Conservation (phyloP, 2,888 invertebrate genomes). For the Eupithecia dodoneata region DNA sequence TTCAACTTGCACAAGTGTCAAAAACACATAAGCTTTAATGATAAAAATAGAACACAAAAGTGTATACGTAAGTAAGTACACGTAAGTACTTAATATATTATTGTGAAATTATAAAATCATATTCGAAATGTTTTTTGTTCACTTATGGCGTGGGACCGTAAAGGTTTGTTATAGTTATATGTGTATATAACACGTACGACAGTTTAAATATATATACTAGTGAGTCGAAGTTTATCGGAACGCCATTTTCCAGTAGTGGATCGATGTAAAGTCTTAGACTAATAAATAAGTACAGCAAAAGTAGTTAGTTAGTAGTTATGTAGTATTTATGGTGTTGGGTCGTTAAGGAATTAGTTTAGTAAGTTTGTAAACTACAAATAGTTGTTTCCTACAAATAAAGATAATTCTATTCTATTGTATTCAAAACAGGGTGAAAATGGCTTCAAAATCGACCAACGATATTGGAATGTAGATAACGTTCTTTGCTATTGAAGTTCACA, state of each 20-base stretch:
- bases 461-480: not conserved
- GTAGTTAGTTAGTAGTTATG: no score
- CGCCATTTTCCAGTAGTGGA: not conserved
- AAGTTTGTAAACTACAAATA: no score
- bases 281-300: no score
- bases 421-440: not conserved
- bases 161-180: no score
- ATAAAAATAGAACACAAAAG: not conserved
- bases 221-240: not conserved
- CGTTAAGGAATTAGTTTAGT: no score
- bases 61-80: not conserved
- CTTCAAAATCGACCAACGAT: not conserved
- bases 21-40: not conserved
- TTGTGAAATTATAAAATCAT: not conserved
- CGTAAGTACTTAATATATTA: no score
- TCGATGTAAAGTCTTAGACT: no score
- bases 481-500: not conserved
- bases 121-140: not conserved
- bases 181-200: no score
- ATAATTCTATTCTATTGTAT: no score
- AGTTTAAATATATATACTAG: no score
- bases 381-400: no score
- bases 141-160: not conserved
- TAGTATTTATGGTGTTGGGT: no score
- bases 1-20: not conserved